phyloP scores from a whole-genome alignment of 2,113 vertebrate species.

The Apodemus sylvaticus region DNA sequence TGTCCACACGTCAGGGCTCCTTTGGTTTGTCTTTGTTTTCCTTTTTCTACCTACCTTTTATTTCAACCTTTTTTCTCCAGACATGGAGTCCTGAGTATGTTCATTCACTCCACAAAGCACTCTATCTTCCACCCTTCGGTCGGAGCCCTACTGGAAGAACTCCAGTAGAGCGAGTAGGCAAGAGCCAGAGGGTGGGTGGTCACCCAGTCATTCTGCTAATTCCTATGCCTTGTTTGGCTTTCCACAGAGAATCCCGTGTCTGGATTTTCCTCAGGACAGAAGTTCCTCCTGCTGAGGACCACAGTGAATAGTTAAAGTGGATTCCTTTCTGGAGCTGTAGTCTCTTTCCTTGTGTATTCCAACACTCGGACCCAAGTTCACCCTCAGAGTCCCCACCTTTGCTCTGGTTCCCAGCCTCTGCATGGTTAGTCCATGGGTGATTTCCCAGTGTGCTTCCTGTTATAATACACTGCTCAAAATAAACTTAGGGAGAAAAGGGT shows the following conservation, averaged over 20 bases:
- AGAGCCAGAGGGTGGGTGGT: background rate
- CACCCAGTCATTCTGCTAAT: background rate
- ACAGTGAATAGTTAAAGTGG: background rate
- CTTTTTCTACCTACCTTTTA: background rate
- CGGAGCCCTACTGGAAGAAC: background rate
- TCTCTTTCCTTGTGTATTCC: background rate
- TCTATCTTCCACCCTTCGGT: fast-evolving
- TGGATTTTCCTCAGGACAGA: background rate
- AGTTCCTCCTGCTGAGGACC: background rate
- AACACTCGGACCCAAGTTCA: background rate
- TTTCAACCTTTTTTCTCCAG: background rate
- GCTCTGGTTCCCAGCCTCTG: background rate
- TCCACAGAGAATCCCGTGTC: background rate
- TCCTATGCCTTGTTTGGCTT: background rate
- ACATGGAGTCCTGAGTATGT: background rate
- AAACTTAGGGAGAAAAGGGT: background rate
- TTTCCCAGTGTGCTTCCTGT: background rate
- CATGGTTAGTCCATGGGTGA: background rate
- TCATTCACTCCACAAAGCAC: background rate
- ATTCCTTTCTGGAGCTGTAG: background rate
- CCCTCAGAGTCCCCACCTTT: background rate
- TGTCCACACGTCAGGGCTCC: background rate
- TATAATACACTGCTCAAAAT: background rate
- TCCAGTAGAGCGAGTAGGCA: background rate
- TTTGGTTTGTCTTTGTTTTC: background rate